Conservation (phyloP, 2,113 vertebrate species). For the Neolamprologus variostigma region DNA sequence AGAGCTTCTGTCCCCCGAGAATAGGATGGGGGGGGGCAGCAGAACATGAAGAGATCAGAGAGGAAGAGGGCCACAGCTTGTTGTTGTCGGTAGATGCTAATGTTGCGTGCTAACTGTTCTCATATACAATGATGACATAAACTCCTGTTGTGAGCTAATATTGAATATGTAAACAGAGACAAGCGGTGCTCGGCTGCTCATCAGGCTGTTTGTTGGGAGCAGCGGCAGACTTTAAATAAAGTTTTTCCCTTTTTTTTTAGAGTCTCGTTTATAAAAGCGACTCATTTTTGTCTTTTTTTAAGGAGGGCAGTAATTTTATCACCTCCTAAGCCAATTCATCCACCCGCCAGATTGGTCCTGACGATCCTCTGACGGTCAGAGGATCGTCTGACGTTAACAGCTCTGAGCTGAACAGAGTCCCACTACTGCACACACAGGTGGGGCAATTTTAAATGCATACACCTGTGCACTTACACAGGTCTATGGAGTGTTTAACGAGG, state of each 20-base stretch:
- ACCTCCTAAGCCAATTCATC: background rate
- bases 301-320: background rate
- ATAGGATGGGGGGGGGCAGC: background rate
- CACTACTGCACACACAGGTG: background rate
- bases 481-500: background rate
- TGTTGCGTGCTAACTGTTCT: background rate
- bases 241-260: background rate
- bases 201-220: background rate
- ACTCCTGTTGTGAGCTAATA: background rate
- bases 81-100: background rate
- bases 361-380: background rate
- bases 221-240: background rate
- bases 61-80: background rate
- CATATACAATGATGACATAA: background rate
- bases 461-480: background rate
- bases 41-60: constrained; percentile 1
- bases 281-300: background rate
- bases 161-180: background rate
- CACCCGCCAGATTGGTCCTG: background rate
- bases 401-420: background rate
- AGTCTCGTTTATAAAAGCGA: background rate
- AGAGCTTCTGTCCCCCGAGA: background rate
- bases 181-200: background rate
- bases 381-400: background rate
- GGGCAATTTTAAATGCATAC: background rate